Evolutionary conservation across 2,113 vertebrate species (phyloP), one percentile per base, ranked within the genome.

Genomic region (Phoenicopterus ruber): DNA sequence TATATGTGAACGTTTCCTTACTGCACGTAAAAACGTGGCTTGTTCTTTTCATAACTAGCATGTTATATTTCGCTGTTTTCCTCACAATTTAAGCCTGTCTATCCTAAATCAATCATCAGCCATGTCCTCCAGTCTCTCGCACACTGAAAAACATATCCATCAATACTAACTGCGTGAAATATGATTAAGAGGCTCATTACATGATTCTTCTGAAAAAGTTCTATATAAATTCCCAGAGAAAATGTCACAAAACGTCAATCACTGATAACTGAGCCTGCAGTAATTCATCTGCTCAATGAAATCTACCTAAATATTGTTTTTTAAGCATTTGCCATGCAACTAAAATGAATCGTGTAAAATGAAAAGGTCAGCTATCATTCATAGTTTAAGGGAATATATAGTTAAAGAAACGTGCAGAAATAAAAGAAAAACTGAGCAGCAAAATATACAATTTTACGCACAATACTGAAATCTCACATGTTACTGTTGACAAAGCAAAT

Each of bases 131-230:
- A 42, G 76, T 55, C 42, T 91, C n/a, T 50, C 6, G 3, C 80
- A 92, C 63, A 55, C 85, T 81, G 90, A 88, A 96, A 96, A 97
- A 90, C 54, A 83, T 19, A 96, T 93, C 90, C 83, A 88, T 94
- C 95, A 90, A 94, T 82, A 96, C 14, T 77, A 86, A 71, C 12
- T 46, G 55, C 72, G 59, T 62, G 34, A 92, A 91, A 88, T 84
- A 83, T 82, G 90, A 96, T 96, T 96, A 90, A 94, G 72, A 93
- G 77, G 69, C 83, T 94, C 65, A 79, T 96, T 92, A 96, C 17
- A 57, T 8, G 50, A 92, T 70, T 86, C 73, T 92, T 82, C 83
- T 89, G 69, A 79, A 82, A 69, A 92, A 82, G 57, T 93, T 92
- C 80, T 61, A 77, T n/a, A 94, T 54, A 92, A 96, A 96, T 87